Evolutionary conservation across 2,888 invertebrate species (phyloP).

Genomic region (Mesorhabditis sp.): DNA sequence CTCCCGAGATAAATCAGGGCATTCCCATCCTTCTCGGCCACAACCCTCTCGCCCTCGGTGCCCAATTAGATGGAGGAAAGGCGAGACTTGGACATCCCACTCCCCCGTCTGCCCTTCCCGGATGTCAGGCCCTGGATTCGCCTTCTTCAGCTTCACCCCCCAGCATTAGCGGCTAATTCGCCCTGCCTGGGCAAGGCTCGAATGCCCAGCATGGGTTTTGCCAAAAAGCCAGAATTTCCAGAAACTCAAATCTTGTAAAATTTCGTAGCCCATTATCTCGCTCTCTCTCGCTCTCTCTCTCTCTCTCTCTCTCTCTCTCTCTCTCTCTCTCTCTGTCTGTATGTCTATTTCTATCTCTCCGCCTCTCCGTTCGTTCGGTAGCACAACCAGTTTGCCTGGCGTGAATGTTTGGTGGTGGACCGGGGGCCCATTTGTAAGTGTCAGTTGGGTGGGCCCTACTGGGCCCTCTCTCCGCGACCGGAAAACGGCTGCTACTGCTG

Average conservation of each 20-base stretch:
- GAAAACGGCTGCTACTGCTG: constrained; percentile 8
- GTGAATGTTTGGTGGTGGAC: no score
- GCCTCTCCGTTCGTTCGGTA: background rate
- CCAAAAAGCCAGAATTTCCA: background rate
- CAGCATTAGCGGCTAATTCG: background rate
- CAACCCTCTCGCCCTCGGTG: no score
- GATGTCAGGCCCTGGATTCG: constrained; percentile 13
- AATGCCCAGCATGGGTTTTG: constrained; percentile 5
- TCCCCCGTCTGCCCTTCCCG: constrained; percentile 2
- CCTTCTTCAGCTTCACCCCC: background rate
- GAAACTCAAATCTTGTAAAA: constrained; percentile 8
- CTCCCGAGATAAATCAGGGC: no score
- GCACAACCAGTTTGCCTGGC: no score
- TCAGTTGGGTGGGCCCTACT: no score
- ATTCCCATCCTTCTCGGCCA: no score
- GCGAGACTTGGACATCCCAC: background rate
- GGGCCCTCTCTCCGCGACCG: background rate
- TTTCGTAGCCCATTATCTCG: background rate
- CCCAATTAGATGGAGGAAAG: no score
- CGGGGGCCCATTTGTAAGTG: no score
- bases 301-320: no score
- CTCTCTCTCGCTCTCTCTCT: no score
- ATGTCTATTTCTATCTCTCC: constrained; percentile 8
- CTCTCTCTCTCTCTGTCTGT: no score
- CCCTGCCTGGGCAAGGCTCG: background rate